Evolutionary conservation across 2,888 invertebrate genomes (phyloP), one percentile per base, ranked within the genome.

Genomic region (Scaptomyza parva): DNA sequence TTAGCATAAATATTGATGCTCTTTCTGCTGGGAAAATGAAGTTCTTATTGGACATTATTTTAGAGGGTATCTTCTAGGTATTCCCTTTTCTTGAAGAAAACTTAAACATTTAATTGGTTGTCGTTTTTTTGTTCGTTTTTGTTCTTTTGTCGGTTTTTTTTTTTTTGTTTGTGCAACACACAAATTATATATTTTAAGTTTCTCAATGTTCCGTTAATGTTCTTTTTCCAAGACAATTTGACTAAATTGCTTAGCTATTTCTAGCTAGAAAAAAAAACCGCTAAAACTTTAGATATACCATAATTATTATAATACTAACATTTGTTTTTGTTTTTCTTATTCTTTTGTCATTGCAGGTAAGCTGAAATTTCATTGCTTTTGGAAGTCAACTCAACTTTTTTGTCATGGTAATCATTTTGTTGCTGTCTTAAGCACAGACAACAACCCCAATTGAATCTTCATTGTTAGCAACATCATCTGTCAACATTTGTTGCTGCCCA

Each of bases 301-400:
- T 39, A 43, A 28, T 24, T 24, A 24, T 24, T 24, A 24, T 14
- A 50, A 33, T 55, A 47, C 43, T 45, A 40, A 51, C 63, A 68
- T 44, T 55, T 33, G 11, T 48, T n/a, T n/a, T 2, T 26, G 9
- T 28, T 3, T 64, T 40, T 47, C 18, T 17, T 18, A 5, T 40
- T 33, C 6, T 33, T 33, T 48, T 63, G 26, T 73, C 71, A 28
- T 76, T 74, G 58, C 77, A 74, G 74, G 74, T 74, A 77, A 77
- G 77, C 77, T 11, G 48, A 50, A 50, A 41, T 18, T 14, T 45
- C 35, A 33, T 48, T n/a, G n/a, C n/a, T n/a, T n/a, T n/a, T n/a
- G n/a, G n/a, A n/a, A n/a, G n/a, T n/a, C n/a, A n/a, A n/a, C n/a
- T n/a, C n/a, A n/a, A n/a, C n/a, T n/a, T n/a, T n/a, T n/a, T n/a